These are phyloP conservation scores for Mustela lutreola DNA, from an alignment of 2,113 vertebrate species.

Conservation along the genomic window DNA sequence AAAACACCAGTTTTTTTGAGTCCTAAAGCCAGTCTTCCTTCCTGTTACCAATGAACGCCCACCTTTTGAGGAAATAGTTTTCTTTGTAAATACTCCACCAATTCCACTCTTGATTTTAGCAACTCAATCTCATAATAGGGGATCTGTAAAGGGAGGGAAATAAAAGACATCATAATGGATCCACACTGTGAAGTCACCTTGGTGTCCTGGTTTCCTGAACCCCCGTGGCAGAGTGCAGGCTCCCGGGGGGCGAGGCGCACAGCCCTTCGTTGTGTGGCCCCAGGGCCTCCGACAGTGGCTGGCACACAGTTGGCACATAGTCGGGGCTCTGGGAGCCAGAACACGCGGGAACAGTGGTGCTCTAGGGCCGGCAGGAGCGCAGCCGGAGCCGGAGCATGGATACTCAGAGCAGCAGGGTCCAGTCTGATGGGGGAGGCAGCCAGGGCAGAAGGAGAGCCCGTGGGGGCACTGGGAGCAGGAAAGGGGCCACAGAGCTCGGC, in stretches of 20 bases:
- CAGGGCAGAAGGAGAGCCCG: fast-evolving
- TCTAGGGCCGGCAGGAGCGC: fast-evolving
- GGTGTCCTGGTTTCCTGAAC: background rate
- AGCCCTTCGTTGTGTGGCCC: fast-evolving
- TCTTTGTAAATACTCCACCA: constrained; percentile 93
- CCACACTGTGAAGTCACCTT: background rate
- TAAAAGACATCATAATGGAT: fast-evolving
- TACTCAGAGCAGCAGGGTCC: no score
- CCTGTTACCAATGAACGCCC: constrained; percentile 86
- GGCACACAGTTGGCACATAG: fast-evolving
- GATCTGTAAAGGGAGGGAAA: constrained; percentile 87
- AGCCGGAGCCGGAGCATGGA: no score
- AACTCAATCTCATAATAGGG: constrained; percentile 92
- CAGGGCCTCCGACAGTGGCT: background rate
- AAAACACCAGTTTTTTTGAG: background rate
- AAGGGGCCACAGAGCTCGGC: fast-evolving
- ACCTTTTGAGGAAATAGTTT: constrained; percentile 92
- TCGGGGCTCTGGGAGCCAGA: background rate
- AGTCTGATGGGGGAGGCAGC: no score
- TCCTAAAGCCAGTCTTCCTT: background rate
- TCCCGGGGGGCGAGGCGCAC: fast-evolving
- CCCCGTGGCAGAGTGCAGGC: fast-evolving
- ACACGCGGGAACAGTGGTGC: fast-evolving
- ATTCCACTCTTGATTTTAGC: constrained; percentile 81
- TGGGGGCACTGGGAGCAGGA: fast-evolving